phyloP scores from a whole-genome alignment of 1,140 invertebrate genomes.

The Cydia amplana region DNA sequence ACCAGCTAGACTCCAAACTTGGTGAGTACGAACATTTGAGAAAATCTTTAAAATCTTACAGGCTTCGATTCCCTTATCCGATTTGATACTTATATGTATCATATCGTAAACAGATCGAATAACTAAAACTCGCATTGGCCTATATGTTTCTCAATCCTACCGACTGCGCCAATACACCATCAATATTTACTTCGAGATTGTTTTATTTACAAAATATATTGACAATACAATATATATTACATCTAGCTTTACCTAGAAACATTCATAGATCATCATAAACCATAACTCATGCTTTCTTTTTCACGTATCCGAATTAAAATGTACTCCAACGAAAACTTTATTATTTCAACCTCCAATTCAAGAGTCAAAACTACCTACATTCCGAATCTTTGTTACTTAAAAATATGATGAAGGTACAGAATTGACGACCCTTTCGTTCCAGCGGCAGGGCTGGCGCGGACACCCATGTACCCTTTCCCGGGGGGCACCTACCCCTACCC shows the following conservation, averaged over 20 bases:
- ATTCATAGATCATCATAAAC: too few relatives aligned
- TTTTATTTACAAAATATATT: too few relatives aligned
- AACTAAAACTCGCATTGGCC: too few relatives aligned
- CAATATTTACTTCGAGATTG: too few relatives aligned
- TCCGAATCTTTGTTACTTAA: background rate
- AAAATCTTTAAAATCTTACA: background rate
- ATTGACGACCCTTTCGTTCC: slow-evolving; percentile 36
- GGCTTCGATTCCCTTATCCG: too few relatives aligned
- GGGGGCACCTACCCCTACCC: slow-evolving; percentile 94
- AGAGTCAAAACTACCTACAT: background rate
- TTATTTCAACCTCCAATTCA: background rate
- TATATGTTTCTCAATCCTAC: background rate
- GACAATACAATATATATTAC: too few relatives aligned
- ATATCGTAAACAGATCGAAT: too few relatives aligned
- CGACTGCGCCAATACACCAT: background rate
- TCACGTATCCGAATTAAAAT: too few relatives aligned
- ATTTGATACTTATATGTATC: too few relatives aligned
- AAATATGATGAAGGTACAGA: slow-evolving; percentile 35
- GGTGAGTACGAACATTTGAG: slow-evolving; percentile 81
- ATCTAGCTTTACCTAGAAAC: too few relatives aligned
- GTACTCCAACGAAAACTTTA: background rate
- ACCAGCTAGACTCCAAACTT: slow-evolving; percentile 90
- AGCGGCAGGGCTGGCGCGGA: slow-evolving; percentile 89
- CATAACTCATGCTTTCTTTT: too few relatives aligned
- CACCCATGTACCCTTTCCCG: slow-evolving; percentile 94